phyloP scores from a whole-genome alignment of 2,113 vertebrate species.

The Upupa epops region DNA sequence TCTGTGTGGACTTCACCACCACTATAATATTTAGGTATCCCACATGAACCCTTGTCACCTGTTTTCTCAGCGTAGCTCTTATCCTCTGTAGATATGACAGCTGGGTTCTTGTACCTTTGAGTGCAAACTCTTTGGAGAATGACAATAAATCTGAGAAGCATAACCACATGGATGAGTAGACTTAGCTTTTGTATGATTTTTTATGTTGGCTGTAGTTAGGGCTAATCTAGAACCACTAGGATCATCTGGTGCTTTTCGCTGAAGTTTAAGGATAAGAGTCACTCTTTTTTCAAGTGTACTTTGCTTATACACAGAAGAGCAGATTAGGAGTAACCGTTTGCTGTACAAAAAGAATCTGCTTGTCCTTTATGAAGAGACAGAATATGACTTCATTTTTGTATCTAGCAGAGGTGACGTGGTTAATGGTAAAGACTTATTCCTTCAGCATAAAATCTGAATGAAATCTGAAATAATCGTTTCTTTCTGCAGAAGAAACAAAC shows the following conservation, averaged over 20 bases:
- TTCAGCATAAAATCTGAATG: neutral
- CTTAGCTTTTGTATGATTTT: neutral
- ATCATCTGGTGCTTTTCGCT: neutral
- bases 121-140: neutral
- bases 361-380: neutral
- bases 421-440: neutral
- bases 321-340: neutral
- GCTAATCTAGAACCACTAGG: neutral
- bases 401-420: neutral
- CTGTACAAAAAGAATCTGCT: neutral
- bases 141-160: neutral
- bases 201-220: neutral
- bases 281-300: neutral
- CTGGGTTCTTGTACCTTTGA: neutral
- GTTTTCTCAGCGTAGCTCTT: neutral
- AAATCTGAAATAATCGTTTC: slow-evolving; percentile 33
- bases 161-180: neutral
- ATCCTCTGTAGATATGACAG: neutral
- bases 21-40: neutral
- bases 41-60: neutral
- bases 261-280: neutral
- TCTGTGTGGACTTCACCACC: neutral
- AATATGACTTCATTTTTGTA: neutral
- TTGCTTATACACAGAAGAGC: neutral
- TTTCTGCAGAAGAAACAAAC: slow-evolving; percentile 82